A percentile compares a stretch with the other conserved stretches of the same genome.
Conservation (phyloP, 2,888 invertebrate species). For the Andrena fulva region DNA sequence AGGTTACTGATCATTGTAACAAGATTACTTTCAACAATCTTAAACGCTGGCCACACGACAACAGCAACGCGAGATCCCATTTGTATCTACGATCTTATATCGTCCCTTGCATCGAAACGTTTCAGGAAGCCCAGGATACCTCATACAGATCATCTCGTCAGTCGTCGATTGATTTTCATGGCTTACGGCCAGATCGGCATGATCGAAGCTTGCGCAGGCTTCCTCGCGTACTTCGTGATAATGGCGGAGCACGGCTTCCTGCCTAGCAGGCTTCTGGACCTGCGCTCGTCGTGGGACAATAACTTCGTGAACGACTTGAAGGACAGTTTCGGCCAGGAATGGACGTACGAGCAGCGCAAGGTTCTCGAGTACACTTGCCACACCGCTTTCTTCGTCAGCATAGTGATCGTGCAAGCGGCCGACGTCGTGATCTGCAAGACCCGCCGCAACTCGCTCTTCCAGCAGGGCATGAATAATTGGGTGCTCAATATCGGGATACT, state of each 20-base stretch:
- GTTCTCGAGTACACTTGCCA: conserved; percentile 90
- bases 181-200: conserved; percentile 95
- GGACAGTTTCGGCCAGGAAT: conserved; percentile 92
- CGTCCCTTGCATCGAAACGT: not conserved
- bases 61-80: not conserved
- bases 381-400: conserved; percentile 92
- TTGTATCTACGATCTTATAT: not conserved
- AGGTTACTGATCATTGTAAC: conserved; percentile 64
- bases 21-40: not conserved
- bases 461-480: conserved; percentile 92
- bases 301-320: conserved; percentile 86
- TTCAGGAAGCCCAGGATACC: conserved; percentile 86
- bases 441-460: conserved; percentile 89
- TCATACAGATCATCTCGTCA: conserved; percentile 86
- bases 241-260: conserved; percentile 93
- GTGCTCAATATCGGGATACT: conserved; percentile 88
- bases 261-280: conserved; percentile 88
- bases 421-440: conserved; percentile 93
- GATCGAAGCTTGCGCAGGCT: conserved; percentile 93
- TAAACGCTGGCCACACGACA: too few species aligned
- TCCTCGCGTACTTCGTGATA: conserved; percentile 92
- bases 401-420: conserved; percentile 92
- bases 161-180: conserved; percentile 89
- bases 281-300: conserved; percentile 91
- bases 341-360: conserved; percentile 90